A percentile compares a stretch with the other conserved stretches of the same genome.
phyloP scores from a whole-genome alignment of 2,888 invertebrate genomes.

The Adineta ricciae region DNA sequence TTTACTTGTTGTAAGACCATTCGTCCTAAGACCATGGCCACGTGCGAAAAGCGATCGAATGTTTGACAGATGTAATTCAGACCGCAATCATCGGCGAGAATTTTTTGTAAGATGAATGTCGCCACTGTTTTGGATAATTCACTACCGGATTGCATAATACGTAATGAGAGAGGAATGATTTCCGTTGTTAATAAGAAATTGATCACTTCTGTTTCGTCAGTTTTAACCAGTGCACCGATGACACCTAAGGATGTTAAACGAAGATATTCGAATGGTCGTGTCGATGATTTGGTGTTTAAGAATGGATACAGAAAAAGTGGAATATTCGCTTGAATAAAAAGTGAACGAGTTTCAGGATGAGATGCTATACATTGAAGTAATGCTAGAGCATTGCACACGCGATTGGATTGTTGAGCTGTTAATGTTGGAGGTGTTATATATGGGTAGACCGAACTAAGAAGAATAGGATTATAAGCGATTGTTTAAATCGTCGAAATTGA shows the following conservation, averaged over 20 bases:
- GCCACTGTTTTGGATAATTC: conserved; percentile 97
- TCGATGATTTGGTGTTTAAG: conserved; percentile 94
- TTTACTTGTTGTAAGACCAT: conserved; percentile 27
- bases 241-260: conserved; percentile 95
- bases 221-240: conserved; percentile 96
- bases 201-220: conserved; percentile 96
- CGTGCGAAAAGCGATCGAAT: conserved; percentile 96
- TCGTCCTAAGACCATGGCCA: conserved; percentile 80
- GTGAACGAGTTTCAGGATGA: conserved; percentile 86
- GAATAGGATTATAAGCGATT: too few relatives aligned
- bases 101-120: conserved; percentile 96
- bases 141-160: conserved; percentile 98
- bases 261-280: conserved; percentile 93
- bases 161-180: conserved; percentile 90
- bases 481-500: too few relatives aligned
- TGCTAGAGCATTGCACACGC: conserved; percentile 95
- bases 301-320: conserved; percentile 96
- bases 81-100: conserved; percentile 90
- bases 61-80: conserved; percentile 96
- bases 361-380: conserved; percentile 95
- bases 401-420: conserved; percentile 81
- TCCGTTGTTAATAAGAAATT: conserved; percentile 94
- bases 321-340: conserved; percentile 69
- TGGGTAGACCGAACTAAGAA: conserved; percentile 65
- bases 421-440: conserved; percentile 93